A percentile compares a stretch with the other conserved stretches of the same genome.
phyloP scores from a whole-genome alignment of 2,888 invertebrate species.

The Pheosia gnoma region DNA sequence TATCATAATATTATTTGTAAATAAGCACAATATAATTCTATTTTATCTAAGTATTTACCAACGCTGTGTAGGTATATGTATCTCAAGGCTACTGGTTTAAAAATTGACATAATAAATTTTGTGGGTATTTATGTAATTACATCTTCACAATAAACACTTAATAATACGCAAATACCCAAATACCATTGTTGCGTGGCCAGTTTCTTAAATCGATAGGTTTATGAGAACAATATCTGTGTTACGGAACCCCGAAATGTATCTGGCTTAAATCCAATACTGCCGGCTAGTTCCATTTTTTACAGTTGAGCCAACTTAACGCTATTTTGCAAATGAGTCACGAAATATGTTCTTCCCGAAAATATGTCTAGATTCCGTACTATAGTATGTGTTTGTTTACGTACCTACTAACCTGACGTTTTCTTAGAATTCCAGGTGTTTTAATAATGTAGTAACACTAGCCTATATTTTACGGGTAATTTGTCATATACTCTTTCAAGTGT shows the following conservation, averaged over 20 bases:
- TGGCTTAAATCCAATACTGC: constrained; percentile 49
- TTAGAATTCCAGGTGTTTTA: background rate
- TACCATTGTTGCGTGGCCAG: background rate
- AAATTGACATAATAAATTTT: background rate
- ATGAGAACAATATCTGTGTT: background rate
- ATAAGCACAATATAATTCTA: constrained; percentile 2
- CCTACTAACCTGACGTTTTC: background rate
- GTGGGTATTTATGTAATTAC: background rate
- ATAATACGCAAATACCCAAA: background rate
- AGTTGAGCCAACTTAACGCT: constrained; percentile 34
- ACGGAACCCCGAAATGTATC: constrained; percentile 24
- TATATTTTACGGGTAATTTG: background rate
- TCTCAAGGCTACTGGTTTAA: background rate
- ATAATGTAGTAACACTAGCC: background rate
- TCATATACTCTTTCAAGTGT: background rate
- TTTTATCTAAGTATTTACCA: constrained; percentile 2
- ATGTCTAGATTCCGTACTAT: constrained; percentile 10
- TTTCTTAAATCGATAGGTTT: background rate
- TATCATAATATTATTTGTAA: background rate
- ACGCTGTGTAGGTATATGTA: background rate
- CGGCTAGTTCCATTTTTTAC: constrained; percentile 46
- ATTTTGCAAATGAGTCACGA: constrained; percentile 34
- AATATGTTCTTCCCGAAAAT: constrained; percentile 13
- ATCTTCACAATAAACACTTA: no score
- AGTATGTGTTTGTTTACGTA: background rate